Conservation (phyloP, 2,888 invertebrate genomes). For the Colostygia pectinataria region DNA sequence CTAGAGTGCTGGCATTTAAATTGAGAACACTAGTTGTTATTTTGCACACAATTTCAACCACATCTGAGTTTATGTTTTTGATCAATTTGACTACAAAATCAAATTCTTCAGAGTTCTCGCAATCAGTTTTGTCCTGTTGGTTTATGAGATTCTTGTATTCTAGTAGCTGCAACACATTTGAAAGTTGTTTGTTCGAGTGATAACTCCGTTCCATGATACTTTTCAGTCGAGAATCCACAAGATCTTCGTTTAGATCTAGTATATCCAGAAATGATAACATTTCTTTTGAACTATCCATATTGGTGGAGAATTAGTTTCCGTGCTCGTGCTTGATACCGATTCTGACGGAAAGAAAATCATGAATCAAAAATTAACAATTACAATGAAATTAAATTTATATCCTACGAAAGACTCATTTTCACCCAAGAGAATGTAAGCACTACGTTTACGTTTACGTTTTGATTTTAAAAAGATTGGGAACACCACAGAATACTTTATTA, state of each 20-base stretch:
- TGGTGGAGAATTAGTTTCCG: no score
- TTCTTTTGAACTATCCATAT: slow-evolving; percentile 44
- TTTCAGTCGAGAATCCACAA: slow-evolving; percentile 62
- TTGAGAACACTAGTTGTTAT: slow-evolving; percentile 56
- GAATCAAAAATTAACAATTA: no score
- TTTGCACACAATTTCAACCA: slow-evolving; percentile 56
- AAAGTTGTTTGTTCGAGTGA: slow-evolving; percentile 55
- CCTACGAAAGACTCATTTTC: no score
- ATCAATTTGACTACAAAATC: slow-evolving; percentile 60
- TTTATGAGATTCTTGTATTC: slow-evolving; percentile 72
- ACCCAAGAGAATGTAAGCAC: no score
- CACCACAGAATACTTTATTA: no score
- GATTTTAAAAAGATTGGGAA: no score
- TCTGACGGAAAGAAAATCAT: no score
- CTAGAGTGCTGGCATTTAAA: slow-evolving; percentile 53
- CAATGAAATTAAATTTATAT: no score
- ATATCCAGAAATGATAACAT: slow-evolving; percentile 64
- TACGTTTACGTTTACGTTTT: no score
- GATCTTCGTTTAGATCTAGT: slow-evolving; percentile 70
- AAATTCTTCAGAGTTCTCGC: slow-evolving; percentile 63
- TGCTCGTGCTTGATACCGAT: no score
- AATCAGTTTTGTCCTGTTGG: slow-evolving; percentile 61
- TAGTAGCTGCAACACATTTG: slow-evolving; percentile 56
- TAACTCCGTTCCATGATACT: slow-evolving; percentile 54
- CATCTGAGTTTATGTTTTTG: slow-evolving; percentile 45